Evolutionary conservation across 2,888 invertebrate species (phyloP).

Genomic region (Congeria kusceri): DNA sequence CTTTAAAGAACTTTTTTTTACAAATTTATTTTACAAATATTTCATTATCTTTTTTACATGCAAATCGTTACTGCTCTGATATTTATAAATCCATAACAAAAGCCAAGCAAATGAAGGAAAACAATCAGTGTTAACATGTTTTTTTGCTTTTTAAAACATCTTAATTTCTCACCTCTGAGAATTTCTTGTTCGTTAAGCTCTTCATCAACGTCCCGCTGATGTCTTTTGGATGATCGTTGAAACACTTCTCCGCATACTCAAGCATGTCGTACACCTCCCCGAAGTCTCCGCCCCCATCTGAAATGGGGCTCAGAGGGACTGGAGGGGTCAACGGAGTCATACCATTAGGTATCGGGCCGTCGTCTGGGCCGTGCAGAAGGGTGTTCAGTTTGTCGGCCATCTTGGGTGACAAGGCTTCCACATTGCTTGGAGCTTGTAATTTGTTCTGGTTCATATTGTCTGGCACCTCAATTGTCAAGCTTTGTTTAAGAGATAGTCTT

Average conservation of each 20-base stretch:
- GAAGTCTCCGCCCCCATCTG: conserved; percentile 60
- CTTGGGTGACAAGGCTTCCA: conserved; percentile 73
- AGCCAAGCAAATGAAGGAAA: too few relatives aligned
- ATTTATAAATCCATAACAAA: too few relatives aligned
- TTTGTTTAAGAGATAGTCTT: conserved; percentile 49
- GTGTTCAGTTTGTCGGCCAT: conserved; percentile 68
- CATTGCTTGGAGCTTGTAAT: conserved; percentile 52
- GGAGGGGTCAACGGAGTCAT: conserved; percentile 45
- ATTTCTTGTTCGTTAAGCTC: conserved; percentile 75
- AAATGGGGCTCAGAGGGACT: conserved; percentile 53
- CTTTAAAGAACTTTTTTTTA: too few relatives aligned
- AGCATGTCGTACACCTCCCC: conserved; percentile 90
- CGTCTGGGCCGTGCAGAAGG: conserved; percentile 55
- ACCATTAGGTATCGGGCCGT: conserved; percentile 46
- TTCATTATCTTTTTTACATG: too few relatives aligned
- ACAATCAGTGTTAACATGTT: too few relatives aligned
- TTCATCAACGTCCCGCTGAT: conserved; percentile 81
- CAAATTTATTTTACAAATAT: too few relatives aligned
- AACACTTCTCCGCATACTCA: conserved; percentile 97
- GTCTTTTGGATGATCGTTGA: conserved; percentile 90
- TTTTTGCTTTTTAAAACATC: too few relatives aligned
- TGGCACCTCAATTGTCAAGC: conserved; percentile 53
- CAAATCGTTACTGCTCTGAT: too few relatives aligned
- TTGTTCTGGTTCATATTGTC: conserved; percentile 52
- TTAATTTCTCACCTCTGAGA: conserved; percentile 60